Conservation (phyloP, 2,797 vertebrate species). For the Erethizon dorsatum region DNA sequence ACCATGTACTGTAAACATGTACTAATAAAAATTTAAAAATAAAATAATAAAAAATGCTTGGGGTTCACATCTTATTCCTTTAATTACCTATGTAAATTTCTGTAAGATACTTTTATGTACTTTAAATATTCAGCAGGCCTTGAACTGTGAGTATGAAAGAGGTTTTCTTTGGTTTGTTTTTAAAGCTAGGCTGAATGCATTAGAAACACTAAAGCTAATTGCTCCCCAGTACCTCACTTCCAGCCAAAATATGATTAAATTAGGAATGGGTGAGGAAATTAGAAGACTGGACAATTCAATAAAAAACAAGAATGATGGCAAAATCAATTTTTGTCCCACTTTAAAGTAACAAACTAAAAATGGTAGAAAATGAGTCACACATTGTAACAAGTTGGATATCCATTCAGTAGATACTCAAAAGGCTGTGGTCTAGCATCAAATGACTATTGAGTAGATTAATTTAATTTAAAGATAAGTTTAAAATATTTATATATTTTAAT, state of each 20-base stretch:
- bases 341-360: slow-evolving; percentile 51
- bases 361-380: not conserved
- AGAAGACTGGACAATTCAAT: not conserved
- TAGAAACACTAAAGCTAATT: slow-evolving; percentile 19
- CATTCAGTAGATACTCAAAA: not conserved
- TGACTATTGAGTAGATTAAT: not conserved
- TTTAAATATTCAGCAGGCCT: slow-evolving; percentile 32
- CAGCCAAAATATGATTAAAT: not conserved
- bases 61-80: not conserved
- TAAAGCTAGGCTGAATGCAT: not conserved
- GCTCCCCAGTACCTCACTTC: not conserved
- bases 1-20: not conserved
- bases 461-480: slow-evolving; percentile 18
- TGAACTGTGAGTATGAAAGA: not conserved
- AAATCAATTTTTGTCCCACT: not conserved
- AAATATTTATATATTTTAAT: not conserved
- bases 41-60: not conserved
- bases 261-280: not conserved
- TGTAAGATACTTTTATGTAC: not conserved
- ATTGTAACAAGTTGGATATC: not conserved
- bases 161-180: not conserved
- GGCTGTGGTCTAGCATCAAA: not conserved
- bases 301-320: slow-evolving; percentile 58
- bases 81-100: not conserved
- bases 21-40: not conserved